Base-by-base conservation (phyloP, 2,113 vertebrate species). In the Pionites leucogaster region DNA sequence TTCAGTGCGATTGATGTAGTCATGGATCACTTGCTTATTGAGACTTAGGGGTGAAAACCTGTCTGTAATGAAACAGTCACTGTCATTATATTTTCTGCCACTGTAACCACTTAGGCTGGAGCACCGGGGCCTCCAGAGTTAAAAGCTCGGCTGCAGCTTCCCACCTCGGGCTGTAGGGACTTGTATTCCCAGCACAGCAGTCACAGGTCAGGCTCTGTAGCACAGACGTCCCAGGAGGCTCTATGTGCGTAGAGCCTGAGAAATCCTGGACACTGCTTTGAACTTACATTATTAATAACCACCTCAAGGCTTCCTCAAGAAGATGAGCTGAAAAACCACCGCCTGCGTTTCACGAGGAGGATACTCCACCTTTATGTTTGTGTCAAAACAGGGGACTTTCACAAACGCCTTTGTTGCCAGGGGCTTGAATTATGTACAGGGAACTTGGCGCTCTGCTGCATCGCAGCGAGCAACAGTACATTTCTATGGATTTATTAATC, bases 401-500 rank as follows among this genome's bases (percentile, higher is more conserved):
- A 90, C 65, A 68, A 88, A 37, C 22, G 16, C 37, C 44, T 89
- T 82, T 47, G 77, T 89, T 95, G 77, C 96, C 83, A 29, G 44
- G 41, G 63, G 84, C 59, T 89, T 69, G 91, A 86, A 69, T 87
- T 67, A 80, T 11, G 50, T 82, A 16, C 80, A 44, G 67, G 70
- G 81, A 94, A 65, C 84, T 87, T 53, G 53, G 83, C 9, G 3
- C 80, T 90, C 64, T 8, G 2, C 82, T 90, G 65, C 76, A 65
- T 72, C 9, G 0, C 76, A 33, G 69, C 39, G 47, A 96, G 84
- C 81, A 95, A 55, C 82, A 49, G 69, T 33, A 35, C 64, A 72
- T 84, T 86, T 81, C 69, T 89, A 70, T 85, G 88, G 63, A 86
- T 89, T 91, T 93, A 96, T 94, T 95, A 91, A 93, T 92, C 13